phyloP scores from a whole-genome alignment of 2,888 invertebrate species.

The Dicyrtomina minuta region DNA sequence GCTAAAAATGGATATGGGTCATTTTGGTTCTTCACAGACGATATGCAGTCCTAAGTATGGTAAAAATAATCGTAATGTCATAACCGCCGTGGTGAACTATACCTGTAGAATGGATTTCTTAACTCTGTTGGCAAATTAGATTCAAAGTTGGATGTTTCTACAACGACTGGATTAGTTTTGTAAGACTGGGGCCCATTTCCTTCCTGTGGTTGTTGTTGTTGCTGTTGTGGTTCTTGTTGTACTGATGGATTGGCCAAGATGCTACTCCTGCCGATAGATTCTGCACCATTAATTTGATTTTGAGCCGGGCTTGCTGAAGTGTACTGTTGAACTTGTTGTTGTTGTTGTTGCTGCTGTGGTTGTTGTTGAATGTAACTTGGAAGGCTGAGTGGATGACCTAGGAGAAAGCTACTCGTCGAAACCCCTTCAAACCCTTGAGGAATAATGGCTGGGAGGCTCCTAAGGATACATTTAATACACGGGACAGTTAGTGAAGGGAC shows the following conservation, averaged over 20 bases:
- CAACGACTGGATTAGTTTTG: constrained; percentile 40
- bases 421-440: constrained; percentile 50
- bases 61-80: too few species aligned
- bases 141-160: constrained; percentile 43
- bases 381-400: constrained; percentile 31
- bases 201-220: neutral
- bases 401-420: constrained; percentile 35
- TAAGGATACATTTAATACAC: constrained; percentile 10
- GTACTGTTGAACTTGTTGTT: neutral
- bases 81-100: too few species aligned
- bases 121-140: constrained; percentile 43
- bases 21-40: too few species aligned
- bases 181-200: too few species aligned
- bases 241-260: neutral
- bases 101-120: constrained; percentile 53
- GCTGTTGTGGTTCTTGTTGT: constrained; percentile 3
- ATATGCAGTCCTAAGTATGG: too few species aligned
- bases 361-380: neutral
- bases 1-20: too few species aligned
- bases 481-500: neutral
- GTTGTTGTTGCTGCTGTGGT: too few species aligned
- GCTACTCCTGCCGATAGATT: too few species aligned
- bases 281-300: too few species aligned
- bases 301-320: neutral
- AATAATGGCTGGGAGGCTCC: constrained; percentile 48